Percentiles rank a stretch among this genome's conserved stretches.
These are phyloP conservation scores for Capricornis sumatraensis DNA, from an alignment of 2,113 vertebrate genomes.

Conservation along the genomic window DNA sequence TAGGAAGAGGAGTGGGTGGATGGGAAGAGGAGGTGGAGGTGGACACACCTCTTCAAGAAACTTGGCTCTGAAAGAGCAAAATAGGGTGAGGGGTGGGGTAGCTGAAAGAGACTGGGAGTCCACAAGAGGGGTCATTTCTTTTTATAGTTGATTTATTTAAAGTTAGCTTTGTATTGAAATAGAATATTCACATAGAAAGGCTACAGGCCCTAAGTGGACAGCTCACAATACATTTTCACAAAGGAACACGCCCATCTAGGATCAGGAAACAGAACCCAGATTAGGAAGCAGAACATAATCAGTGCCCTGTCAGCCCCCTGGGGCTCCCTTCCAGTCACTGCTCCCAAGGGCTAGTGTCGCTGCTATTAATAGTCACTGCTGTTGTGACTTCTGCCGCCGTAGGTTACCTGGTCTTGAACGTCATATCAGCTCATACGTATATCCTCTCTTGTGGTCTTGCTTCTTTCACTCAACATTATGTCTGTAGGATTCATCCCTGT, in stretches of 20 bases:
- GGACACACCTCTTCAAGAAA: constrained; percentile 34
- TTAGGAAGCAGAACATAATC: not conserved
- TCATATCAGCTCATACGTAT: not conserved
- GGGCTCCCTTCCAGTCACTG: not conserved
- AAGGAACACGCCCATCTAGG: not conserved
- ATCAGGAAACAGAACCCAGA: constrained; percentile 13
- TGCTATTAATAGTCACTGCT: not conserved
- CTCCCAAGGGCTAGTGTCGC: not conserved
- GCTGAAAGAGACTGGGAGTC: not conserved
- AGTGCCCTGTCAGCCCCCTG: not conserved
- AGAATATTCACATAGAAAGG: not conserved
- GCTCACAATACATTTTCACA: not conserved
- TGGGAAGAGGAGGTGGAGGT: constrained; percentile 11
- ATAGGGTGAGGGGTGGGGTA: not conserved
- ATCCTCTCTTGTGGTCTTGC: not conserved
- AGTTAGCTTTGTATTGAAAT: constrained; percentile 24
- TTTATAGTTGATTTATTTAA: not conserved
- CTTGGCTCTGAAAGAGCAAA: not conserved
- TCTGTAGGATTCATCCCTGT: not conserved
- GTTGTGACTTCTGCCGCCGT: not conserved
- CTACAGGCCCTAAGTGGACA: not conserved
- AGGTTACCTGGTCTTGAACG: not conserved
- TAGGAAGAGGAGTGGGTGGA: not conserved
- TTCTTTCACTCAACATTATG: not conserved
- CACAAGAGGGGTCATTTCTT: not conserved